Evolutionary conservation across 2,888 invertebrate genomes (phyloP), one percentile per base, ranked within the genome.

Genomic region (Aspidapion aeneum): DNA sequence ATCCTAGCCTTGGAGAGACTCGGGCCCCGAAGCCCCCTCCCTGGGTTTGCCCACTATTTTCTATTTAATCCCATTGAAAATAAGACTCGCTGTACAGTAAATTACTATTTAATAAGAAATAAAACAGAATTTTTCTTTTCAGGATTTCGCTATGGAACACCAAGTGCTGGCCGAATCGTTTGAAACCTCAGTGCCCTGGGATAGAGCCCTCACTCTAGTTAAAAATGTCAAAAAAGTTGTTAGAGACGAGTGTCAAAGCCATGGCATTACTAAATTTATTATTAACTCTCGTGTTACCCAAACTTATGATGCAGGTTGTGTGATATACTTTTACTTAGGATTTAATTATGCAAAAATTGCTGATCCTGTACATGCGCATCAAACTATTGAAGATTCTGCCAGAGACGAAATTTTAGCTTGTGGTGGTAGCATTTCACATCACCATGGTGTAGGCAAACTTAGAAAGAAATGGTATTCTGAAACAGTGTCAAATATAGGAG

Each of bases 131-230:
- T 63, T 56, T 61, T 63, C 66, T 63, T 80, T 79, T 5, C 79
- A 95, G 94, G 98, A 99, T 78, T 82, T 98, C 58, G 98, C 90
- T 0, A 84, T 98, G 68, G 91, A 94, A 61, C 93, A 90, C 78
- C 86, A 88, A 69, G 86, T 97, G 18, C 89, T 98, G 1, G 92
- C 96, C 0, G 98, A 99, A 80, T 98, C 98, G 0, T 99, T 99
- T 82, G 98, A 99, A 82, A 99, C 99, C 0, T 98, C 98, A 0
- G 97, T 97, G 1, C 93, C 98, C 1, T 99, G 98, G 98, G 94
- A 96, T 80, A 87, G 93, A 60, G 88, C 94, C 12, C 80, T 90
- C 21, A 82, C 87, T 17, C 82, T 99, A 49, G 97, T 97, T 77
- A 84, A 86, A 60, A 96, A 96, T 82, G 97, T 98, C 2, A 98